Conservation (phyloP, 2,797 vertebrate genomes). For the Acanthurus leucopareius region DNA sequence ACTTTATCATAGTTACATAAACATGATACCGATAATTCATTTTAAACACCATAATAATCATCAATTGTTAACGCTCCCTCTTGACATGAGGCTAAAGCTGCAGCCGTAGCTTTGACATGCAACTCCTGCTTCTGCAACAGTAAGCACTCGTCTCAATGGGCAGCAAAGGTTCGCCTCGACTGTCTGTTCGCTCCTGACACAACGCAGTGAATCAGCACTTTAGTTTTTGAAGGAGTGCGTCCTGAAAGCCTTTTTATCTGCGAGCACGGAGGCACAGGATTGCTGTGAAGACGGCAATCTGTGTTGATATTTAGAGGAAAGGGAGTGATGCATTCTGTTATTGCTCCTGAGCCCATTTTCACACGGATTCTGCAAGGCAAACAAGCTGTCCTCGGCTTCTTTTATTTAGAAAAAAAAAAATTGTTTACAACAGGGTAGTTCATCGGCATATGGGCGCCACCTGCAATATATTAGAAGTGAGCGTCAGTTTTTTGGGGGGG, state of each 20-base stretch:
- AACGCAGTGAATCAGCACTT: conserved; percentile 60
- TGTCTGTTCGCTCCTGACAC: conserved; percentile 62
- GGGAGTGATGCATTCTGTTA: conserved; percentile 35
- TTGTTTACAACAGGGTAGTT: conserved; percentile 39
- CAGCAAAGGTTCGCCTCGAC: conserved; percentile 32
- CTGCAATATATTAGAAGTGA: conserved; percentile 34
- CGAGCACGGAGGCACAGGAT: conserved; percentile 26
- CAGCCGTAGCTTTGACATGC: background rate
- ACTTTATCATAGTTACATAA: too few relatives aligned
- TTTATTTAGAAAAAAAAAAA: background rate
- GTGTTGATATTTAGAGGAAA: conserved; percentile 55
- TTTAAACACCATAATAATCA: too few relatives aligned
- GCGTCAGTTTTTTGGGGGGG: conserved; percentile 10
- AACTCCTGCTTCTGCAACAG: conserved; percentile 16
- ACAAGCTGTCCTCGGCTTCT: conserved; percentile 47
- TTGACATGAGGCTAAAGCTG: conserved; percentile 14
- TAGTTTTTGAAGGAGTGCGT: conserved; percentile 29
- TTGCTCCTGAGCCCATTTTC: conserved; percentile 41
- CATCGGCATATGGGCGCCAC: conserved; percentile 38
- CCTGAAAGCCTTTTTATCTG: conserved; percentile 56
- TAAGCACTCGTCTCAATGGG: conserved; percentile 45
- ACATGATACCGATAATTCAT: too few relatives aligned
- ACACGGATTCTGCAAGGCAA: conserved; percentile 20
- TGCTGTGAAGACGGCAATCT: conserved; percentile 45
- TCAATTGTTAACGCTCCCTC: background rate